These are phyloP conservation scores for Amphiprion ocellaris DNA, from an alignment of 2,113 vertebrate species.

Conservation along the genomic window DNA sequence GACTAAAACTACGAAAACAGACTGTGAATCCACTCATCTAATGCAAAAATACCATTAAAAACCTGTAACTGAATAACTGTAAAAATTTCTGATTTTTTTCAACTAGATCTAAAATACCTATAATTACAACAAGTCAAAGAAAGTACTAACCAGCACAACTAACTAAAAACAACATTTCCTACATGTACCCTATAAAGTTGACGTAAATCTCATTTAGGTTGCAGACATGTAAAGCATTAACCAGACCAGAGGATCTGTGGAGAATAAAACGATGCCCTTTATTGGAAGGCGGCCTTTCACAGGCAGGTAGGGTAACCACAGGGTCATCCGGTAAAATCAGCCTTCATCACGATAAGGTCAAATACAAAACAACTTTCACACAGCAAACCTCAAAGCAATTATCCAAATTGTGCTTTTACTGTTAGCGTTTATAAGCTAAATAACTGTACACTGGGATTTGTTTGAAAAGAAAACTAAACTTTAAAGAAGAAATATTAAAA, in stretches of 20 bases:
- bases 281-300: not conserved
- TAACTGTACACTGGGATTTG: too few species aligned
- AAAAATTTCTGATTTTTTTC: too few species aligned
- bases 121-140: not conserved
- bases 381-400: not conserved
- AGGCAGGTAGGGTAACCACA: not conserved
- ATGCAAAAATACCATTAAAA: too few species aligned
- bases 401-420: too few species aligned
- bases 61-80: too few species aligned
- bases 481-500: too few species aligned
- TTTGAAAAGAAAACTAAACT: too few species aligned
- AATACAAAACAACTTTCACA: not conserved
- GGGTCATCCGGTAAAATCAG: conserved; percentile 9
- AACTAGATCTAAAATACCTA: too few species aligned
- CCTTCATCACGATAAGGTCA: not conserved
- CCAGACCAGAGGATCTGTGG: not conserved
- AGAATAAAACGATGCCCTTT: conserved; percentile 12
- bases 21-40: too few species aligned
- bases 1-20: too few species aligned
- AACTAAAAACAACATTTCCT: not conserved
- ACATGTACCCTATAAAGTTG: not conserved
- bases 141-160: too few species aligned
- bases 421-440: too few species aligned
- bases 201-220: not conserved
- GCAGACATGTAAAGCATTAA: conserved; percentile 18